phyloP scores from a whole-genome alignment of 1,140 invertebrate species.

The Centruroides sculpturatus region DNA sequence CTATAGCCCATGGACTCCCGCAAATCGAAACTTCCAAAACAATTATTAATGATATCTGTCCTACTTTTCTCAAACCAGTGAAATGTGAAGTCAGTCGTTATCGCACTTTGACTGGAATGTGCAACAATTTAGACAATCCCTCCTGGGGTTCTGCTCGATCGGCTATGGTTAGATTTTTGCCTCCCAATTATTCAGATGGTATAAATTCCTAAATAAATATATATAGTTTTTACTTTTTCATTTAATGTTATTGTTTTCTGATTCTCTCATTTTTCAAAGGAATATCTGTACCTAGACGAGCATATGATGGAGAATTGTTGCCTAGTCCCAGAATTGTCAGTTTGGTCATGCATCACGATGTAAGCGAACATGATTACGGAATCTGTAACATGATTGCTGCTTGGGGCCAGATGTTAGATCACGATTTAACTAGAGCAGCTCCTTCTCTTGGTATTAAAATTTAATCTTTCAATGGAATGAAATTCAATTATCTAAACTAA shows the following conservation, averaged over 20 bases:
- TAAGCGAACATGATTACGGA: conserved; percentile 18
- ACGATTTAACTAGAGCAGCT: conserved; percentile 20
- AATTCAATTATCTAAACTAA: no score
- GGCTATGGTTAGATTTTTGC: conserved; percentile 39
- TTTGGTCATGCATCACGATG: conserved; percentile 20
- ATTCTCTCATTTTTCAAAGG: no score
- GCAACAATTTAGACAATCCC: conserved; percentile 18
- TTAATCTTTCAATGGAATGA: no score
- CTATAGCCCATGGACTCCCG: conserved; percentile 71
- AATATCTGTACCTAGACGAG: conserved; percentile 2
- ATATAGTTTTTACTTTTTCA: no score
- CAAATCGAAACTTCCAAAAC: conserved; percentile 79
- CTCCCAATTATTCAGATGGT: conserved; percentile 32
- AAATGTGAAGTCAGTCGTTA: conserved; percentile 15
- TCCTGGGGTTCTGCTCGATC: conserved; percentile 34
- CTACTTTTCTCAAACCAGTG: conserved; percentile 51
- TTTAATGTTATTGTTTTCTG: no score
- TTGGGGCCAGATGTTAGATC: conserved; percentile 22
- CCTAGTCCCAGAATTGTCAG: conserved; percentile 18
- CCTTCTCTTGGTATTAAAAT: conserved; percentile 12
- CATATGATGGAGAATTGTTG: conserved; percentile 16
- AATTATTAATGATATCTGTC: conserved; percentile 67
- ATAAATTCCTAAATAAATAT: conserved; percentile 1
- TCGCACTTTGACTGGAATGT: conserved; percentile 15
- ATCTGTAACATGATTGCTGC: conserved; percentile 19